Evolutionary conservation across 1,140 invertebrate genomes (phyloP), one percentile per base, ranked within the genome.

Genomic region (Melipona quadrifasciata): DNA sequence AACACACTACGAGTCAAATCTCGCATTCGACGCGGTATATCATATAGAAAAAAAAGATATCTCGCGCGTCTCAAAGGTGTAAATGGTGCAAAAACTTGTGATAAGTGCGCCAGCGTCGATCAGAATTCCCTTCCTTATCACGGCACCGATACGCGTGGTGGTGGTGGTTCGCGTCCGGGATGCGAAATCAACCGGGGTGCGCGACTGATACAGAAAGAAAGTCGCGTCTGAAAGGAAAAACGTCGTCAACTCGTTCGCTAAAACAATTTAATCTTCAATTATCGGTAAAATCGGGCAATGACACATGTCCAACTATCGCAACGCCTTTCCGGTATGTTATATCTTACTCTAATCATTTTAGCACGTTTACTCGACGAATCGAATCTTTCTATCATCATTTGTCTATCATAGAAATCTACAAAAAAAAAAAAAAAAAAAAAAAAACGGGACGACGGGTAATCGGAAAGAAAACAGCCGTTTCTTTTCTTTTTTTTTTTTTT

Each of bases 311-410:
- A 64, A 64, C 61, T 64, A 67, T 53, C 17, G 51, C n/a, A 57
- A 55, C 27, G 31, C 27, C n/a, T 58, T 34, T 67, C 51, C 27
- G 16, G 51, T 57, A 57, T 64, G 75, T 79, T 84, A 84, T 71
- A 76, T 76, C 81, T 58, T 82, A 82, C 81, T 77, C 81, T 77
- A 47, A 47, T 47, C 39, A 70, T 58, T 14, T 31, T 57, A 27
- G 10, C 6, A 67, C 12, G 8, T 19, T 21, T 27, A 14, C 8
- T 1, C 24, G 4, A 5, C 34, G 24, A 73, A 31, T 27, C 21
- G 39, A 74, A 16, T 1, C 8, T 31, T 31, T 47, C 34, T 34
- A 76, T 39, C 31, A 34, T 61, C n/a, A 16, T 1, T 47, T 31
- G 1, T 47, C 34, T 34, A 76, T 39, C 31, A 34, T 61, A 64